phyloP scores from a whole-genome alignment of 1,140 invertebrate genomes.

The Cotesia glomerata region DNA sequence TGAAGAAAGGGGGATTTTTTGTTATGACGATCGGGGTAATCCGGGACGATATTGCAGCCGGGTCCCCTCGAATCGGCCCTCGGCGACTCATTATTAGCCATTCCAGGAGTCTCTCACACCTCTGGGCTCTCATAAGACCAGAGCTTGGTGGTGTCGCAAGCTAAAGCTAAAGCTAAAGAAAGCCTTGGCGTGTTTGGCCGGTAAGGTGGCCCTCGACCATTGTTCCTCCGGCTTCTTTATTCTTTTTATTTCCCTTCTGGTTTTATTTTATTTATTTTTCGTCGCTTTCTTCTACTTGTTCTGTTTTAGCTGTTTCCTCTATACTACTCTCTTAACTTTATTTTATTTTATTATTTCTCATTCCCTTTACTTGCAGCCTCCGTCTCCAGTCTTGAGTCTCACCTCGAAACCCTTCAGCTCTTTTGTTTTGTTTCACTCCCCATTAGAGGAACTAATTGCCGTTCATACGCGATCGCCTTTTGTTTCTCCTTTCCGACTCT shows the following conservation, averaged over 20 bases:
- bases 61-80: background rate
- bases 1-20: background rate
- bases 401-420: constrained; percentile 51
- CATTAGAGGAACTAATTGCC: constrained; percentile 62
- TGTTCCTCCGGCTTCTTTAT: constrained; percentile 42
- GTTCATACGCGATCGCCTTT: constrained; percentile 61
- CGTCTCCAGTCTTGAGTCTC: constrained; percentile 29
- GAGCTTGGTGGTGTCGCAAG: constrained; percentile 27
- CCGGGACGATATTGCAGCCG: background rate
- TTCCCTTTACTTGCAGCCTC: constrained; percentile 16
- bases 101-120: constrained; percentile 26
- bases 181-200: constrained; percentile 35
- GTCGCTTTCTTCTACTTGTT: constrained; percentile 3
- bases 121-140: constrained; percentile 11
- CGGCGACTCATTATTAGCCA: constrained; percentile 29
- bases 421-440: constrained; percentile 61
- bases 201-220: constrained; percentile 37
- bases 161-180: constrained; percentile 16
- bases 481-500: constrained; percentile 49
- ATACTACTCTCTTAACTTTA: background rate
- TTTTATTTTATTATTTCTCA: constrained; percentile 1
- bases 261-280: constrained; percentile 28
- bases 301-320: background rate
- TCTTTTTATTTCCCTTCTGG: constrained; percentile 15
- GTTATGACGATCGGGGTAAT: background rate